Evolutionary conservation across 2,888 invertebrate genomes (phyloP).

Genomic region (Hypercompe scribonia): DNA sequence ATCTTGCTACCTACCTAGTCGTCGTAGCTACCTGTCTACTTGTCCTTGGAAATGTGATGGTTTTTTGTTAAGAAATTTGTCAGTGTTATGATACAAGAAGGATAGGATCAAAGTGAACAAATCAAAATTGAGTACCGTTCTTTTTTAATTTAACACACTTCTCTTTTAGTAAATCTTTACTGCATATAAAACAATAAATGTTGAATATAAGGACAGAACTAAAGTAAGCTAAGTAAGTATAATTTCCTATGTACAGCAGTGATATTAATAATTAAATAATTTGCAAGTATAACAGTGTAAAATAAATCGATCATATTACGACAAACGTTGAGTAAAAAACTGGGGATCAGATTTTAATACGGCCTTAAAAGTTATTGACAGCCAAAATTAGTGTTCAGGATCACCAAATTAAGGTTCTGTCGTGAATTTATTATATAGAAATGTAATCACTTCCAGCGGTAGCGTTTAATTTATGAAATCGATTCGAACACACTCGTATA

Average conservation of each 20-base stretch:
- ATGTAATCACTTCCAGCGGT: slow-evolving; percentile 38
- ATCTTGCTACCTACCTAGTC: no score
- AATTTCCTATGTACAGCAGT: background rate
- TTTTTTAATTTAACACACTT: no score
- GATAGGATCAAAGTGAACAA: no score
- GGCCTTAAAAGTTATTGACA: background rate
- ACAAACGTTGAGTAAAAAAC: background rate
- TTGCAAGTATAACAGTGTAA: background rate
- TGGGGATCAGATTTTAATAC: background rate
- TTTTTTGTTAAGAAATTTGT: no score
- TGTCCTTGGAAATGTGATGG: no score
- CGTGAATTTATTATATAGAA: slow-evolving; percentile 8
- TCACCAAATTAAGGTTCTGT: background rate
- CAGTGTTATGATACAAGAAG: no score
- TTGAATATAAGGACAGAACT: background rate
- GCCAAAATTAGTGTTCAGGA: background rate
- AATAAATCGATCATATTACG: background rate
- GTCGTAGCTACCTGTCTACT: no score
- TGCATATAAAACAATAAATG: no score
- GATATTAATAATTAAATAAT: background rate
- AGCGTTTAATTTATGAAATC: slow-evolving; percentile 50
- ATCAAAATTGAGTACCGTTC: no score
- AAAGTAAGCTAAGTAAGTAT: background rate
- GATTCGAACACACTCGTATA: slow-evolving; percentile 19
- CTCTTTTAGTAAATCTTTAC: no score